Conservation (phyloP, 2,113 vertebrate species). For the Myrmecobius fasciatus region DNA sequence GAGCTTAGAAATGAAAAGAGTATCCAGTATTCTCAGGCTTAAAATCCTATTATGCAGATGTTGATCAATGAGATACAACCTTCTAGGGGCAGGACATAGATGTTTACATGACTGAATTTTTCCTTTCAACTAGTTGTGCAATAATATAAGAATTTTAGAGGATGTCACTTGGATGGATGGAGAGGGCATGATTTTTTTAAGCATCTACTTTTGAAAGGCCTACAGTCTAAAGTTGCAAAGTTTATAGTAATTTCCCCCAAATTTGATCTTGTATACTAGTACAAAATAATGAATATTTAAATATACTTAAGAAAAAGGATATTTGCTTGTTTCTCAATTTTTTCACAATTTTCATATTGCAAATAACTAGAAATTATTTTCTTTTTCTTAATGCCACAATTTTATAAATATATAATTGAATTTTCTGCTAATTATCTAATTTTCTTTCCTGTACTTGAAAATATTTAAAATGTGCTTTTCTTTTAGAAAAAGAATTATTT, state of each 20-base stretch:
- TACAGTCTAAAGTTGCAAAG: conserved; percentile 5
- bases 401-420: conserved; percentile 61
- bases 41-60: not conserved
- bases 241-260: conserved; percentile 48
- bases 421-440: conserved; percentile 24
- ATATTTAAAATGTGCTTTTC: conserved; percentile 33
- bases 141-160: conserved; percentile 34
- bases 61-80: not conserved
- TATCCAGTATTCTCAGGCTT: conserved; percentile 2
- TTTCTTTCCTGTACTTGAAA: conserved; percentile 57
- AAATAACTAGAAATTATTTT: conserved; percentile 40
- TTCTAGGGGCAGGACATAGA: not conserved
- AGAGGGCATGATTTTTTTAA: conserved; percentile 37
- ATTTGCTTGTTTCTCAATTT: not conserved
- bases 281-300: conserved; percentile 61
- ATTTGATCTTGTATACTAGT: conserved; percentile 71
- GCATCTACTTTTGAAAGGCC: conserved; percentile 48
- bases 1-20: conserved; percentile 46
- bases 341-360: conserved; percentile 13
- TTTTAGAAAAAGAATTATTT: conserved; percentile 58
- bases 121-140: conserved; percentile 17
- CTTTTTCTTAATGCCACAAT: conserved; percentile 63
- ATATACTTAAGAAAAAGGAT: not conserved
- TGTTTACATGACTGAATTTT: not conserved
- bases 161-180: conserved; percentile 2